Evolutionary conservation across 37 sponge, comb jelly and placozoan species (phyloP).

Genomic region (Cliona cf. orientalis): DNA sequence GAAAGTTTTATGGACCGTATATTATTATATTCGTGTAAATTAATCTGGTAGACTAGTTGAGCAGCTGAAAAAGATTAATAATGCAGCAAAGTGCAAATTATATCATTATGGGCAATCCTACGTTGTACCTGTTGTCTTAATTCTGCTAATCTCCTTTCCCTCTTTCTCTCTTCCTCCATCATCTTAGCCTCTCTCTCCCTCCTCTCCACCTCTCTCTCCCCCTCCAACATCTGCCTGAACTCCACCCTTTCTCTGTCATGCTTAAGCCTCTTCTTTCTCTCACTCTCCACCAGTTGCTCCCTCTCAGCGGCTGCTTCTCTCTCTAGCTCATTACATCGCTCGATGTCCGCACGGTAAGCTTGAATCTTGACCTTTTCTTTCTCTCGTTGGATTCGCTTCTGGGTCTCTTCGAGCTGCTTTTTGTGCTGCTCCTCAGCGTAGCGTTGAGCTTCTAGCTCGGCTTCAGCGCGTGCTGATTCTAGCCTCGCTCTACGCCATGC

Average conservation of each 20-base stretch:
- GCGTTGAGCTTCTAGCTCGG: not conserved
- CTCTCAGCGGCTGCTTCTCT: slow-evolving; percentile 1
- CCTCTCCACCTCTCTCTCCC: not conserved
- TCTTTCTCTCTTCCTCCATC: slow-evolving; percentile 16
- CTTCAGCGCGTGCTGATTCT: not conserved
- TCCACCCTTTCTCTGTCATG: slow-evolving; percentile 1
- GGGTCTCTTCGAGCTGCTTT: not conserved
- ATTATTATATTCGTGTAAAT: not conserved
- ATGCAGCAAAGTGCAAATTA: not conserved
- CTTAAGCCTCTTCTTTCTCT: slow-evolving; percentile 17
- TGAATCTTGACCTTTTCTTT: not conserved
- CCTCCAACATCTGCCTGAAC: slow-evolving; percentile 5
- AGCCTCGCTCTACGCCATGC: slow-evolving; percentile 6
- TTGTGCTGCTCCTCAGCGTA: slow-evolving; percentile 15
- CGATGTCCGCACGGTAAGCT: not conserved
- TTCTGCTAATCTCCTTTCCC: slow-evolving; percentile 40
- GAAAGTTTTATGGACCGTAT: not conserved
- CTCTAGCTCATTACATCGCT: slow-evolving; percentile 14
- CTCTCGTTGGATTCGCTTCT: not conserved
- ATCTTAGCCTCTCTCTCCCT: not conserved
- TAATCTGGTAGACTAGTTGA: not conserved
- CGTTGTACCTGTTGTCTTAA: slow-evolving; percentile 36
- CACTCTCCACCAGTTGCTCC: not conserved
- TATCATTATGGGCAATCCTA: too few relatives aligned
- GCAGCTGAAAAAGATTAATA: not conserved